Conservation (phyloP, 2,113 vertebrate species). For the Rhagologus leucostigma region DNA sequence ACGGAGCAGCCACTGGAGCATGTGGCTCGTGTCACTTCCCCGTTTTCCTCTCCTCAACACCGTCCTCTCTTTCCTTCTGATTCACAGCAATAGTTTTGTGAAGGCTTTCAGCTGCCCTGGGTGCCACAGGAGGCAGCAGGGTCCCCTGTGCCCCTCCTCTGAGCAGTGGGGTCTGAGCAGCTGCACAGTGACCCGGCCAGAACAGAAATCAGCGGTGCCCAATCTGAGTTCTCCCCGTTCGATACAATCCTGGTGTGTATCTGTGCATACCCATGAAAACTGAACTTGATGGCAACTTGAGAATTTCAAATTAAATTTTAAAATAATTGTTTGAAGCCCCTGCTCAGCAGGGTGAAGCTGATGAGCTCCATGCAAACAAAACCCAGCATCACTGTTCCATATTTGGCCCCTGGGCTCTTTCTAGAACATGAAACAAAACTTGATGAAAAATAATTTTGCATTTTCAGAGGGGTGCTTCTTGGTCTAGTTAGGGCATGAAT, state of each 20-base stretch:
- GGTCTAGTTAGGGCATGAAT: not conserved
- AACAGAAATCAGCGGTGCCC: rapidly evolving
- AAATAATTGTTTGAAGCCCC: not conserved
- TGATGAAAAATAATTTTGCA: not conserved
- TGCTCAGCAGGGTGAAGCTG: not conserved
- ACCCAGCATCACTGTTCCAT: not conserved
- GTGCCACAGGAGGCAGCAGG: not conserved
- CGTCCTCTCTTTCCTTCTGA: not conserved
- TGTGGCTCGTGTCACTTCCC: rapidly evolving
- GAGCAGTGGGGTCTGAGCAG: not conserved
- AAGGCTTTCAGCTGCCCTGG: not conserved
- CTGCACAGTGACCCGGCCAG: too few relatives aligned
- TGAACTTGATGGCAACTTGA: not conserved
- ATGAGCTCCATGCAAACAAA: not conserved
- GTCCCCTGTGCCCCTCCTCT: not conserved
- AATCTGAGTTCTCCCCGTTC: rapidly evolving
- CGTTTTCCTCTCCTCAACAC: rapidly evolving
- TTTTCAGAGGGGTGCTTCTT: not conserved
- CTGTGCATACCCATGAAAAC: not conserved
- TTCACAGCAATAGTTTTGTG: not conserved
- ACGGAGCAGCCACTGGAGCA: rapidly evolving
- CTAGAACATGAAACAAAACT: not conserved
- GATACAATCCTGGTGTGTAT: not conserved
- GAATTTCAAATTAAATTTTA: not conserved
- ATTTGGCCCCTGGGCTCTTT: not conserved